These are phyloP conservation scores for Yponomeuta cagnagella DNA, from an alignment of 2,888 invertebrate genomes.

Conservation along the genomic window DNA sequence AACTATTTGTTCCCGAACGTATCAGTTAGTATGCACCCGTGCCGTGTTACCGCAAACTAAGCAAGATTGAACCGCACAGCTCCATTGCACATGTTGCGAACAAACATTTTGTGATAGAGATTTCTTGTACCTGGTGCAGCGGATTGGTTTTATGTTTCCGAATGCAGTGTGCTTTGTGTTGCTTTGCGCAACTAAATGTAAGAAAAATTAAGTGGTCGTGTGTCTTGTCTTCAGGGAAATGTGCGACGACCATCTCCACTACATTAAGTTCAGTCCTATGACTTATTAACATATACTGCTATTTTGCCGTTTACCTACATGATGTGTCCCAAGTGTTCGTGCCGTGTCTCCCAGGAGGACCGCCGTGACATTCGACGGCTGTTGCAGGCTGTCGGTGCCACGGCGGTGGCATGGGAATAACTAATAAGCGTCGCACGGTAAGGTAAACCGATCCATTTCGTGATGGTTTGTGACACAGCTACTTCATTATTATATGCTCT, in stretches of 20 bases:
- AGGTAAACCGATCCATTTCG: slow-evolving; percentile 2
- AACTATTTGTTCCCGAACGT: slow-evolving; percentile 48
- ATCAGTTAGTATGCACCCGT: slow-evolving; percentile 26
- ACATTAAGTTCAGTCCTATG: too few species aligned
- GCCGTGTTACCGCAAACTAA: slow-evolving; percentile 10
- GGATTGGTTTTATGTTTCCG: neutral
- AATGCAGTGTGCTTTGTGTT: neutral
- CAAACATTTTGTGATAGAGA: slow-evolving; percentile 3
- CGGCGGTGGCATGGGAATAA: neutral
- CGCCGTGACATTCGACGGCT: slow-evolving; percentile 1
- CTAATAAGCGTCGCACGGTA: neutral
- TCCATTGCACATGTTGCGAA: slow-evolving; percentile 3
- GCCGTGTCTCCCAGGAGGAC: slow-evolving; percentile 1
- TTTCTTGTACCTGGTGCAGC: slow-evolving; percentile 1
- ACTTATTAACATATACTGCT: neutral
- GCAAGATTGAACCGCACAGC: slow-evolving; percentile 11
- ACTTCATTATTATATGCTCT: neutral
- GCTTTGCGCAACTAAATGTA: too few species aligned
- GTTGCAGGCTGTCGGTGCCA: neutral
- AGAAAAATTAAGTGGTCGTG: too few species aligned
- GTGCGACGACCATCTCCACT: too few species aligned
- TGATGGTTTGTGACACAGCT: neutral
- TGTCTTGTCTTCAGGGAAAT: too few species aligned
- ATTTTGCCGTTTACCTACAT: neutral
- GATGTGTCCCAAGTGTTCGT: neutral